phyloP scores from a whole-genome alignment of 2,113 vertebrate species.

The Cromileptes altivelis region DNA sequence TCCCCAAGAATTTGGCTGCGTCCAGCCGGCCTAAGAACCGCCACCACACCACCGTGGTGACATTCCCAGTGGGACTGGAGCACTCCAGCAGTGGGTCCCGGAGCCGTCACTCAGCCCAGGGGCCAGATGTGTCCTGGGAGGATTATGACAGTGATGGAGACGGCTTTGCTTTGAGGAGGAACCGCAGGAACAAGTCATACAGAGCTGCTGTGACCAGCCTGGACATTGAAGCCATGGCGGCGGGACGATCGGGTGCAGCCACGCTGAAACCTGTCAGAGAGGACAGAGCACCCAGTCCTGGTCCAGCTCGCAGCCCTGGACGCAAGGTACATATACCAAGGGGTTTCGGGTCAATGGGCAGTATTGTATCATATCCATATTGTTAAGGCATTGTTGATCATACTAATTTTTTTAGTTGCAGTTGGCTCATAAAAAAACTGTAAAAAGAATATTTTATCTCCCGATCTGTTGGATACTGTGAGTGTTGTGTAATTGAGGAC shows the following conservation, averaged over 20 bases:
- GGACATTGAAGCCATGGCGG: conserved; percentile 1
- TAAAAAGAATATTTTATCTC: neutral
- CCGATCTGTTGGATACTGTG: neutral
- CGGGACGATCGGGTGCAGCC: neutral
- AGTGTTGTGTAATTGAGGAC: neutral
- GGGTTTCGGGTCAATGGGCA: neutral
- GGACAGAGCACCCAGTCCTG: conserved; percentile 56
- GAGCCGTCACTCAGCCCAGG: conserved; percentile 49
- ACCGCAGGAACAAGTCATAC: conserved; percentile 93
- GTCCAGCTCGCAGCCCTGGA: conserved; percentile 51
- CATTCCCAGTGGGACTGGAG: conserved; percentile 68
- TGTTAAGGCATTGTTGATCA: neutral
- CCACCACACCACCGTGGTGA: conserved; percentile 89
- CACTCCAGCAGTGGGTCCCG: conserved; percentile 36
- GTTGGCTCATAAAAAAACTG: neutral
- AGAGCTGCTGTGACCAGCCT: conserved; percentile 88
- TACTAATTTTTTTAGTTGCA: neutral
- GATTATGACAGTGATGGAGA: conserved; percentile 82
- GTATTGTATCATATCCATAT: too few species aligned
- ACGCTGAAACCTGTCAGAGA: conserved; percentile 81
- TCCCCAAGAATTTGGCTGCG: conserved; percentile 89
- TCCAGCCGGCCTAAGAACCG: conserved; percentile 84
- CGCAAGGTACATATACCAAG: conserved; percentile 68
- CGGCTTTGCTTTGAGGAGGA: conserved; percentile 81
- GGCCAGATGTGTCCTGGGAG: conserved; percentile 81